A percentile compares a stretch with the other conserved stretches of the same genome.
These are phyloP conservation scores for Anaspis maculata DNA, from an alignment of 2,888 invertebrate species.

Conservation along the genomic window DNA sequence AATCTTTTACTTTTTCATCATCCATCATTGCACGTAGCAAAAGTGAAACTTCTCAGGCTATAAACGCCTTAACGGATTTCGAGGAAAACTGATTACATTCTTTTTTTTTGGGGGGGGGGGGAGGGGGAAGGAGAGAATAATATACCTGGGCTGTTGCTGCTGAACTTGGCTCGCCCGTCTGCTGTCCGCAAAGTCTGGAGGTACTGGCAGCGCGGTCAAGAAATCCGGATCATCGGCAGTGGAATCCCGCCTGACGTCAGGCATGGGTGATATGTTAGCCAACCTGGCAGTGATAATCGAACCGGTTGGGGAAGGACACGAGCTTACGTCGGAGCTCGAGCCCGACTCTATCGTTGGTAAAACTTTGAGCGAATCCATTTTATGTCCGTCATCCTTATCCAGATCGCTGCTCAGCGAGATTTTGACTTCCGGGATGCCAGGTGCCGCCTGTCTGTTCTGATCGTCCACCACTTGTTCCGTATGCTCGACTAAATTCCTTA, in stretches of 20 bases:
- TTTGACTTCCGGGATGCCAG: slow-evolving; percentile 32
- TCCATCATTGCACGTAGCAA: no score
- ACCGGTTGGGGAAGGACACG: slow-evolving; percentile 47
- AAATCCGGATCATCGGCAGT: slow-evolving; percentile 45
- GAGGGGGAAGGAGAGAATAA: neutral
- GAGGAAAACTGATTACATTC: no score
- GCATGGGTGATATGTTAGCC: slow-evolving; percentile 58
- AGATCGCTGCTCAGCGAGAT: slow-evolving; percentile 34
- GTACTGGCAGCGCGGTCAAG: slow-evolving; percentile 60
- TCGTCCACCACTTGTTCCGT: slow-evolving; percentile 65
- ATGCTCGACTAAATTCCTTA: slow-evolving; percentile 71
- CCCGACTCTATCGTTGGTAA: slow-evolving; percentile 42
- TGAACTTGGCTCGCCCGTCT: slow-evolving; percentile 55
- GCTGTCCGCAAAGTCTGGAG: slow-evolving; percentile 76
- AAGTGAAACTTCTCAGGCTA: no score
- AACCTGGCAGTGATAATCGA: slow-evolving; percentile 43
- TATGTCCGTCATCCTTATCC: slow-evolving; percentile 25
- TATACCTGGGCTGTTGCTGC: slow-evolving; percentile 23
- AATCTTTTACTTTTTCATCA: no score
- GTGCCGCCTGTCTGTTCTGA: slow-evolving; percentile 34
- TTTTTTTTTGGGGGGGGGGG: no score
- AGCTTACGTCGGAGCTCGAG: slow-evolving; percentile 42
- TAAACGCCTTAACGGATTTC: no score
- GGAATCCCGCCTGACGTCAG: slow-evolving; percentile 55
- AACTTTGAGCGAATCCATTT: slow-evolving; percentile 40